Percentiles rank a stretch among this genome's conserved stretches.
Conservation (phyloP, 2,113 vertebrate genomes). For the Albula glossodonta region DNA sequence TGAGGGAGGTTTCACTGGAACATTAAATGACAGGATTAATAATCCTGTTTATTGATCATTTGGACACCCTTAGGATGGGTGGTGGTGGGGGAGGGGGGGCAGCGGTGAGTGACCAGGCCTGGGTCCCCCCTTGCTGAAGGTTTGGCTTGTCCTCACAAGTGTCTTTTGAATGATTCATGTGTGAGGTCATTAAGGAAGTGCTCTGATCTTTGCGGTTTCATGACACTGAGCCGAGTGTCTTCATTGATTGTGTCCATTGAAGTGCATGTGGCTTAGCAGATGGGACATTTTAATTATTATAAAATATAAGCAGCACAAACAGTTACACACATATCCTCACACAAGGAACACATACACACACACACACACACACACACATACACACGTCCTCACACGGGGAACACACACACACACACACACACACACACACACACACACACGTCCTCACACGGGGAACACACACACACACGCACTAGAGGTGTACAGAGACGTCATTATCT, state of each 20-base stretch:
- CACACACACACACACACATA: too few species aligned
- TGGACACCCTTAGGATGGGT: slow-evolving; percentile 13
- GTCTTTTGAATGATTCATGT: slow-evolving; percentile 46
- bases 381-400: not conserved
- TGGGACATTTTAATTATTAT: slow-evolving; percentile 51
- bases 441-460: not conserved
- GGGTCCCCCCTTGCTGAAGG: not conserved
- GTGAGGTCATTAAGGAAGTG: slow-evolving; percentile 46
- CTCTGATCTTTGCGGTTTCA: slow-evolving; percentile 47
- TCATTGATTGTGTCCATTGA: slow-evolving; percentile 55
- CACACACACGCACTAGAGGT: not conserved
- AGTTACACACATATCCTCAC: slow-evolving; percentile 39
- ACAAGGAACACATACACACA: not conserved
- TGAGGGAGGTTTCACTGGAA: slow-evolving; percentile 33
- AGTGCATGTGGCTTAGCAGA: slow-evolving; percentile 49
- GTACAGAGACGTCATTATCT: too few species aligned
- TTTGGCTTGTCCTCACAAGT: slow-evolving; percentile 43
- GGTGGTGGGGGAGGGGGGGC: too few species aligned
- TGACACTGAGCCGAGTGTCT: slow-evolving; percentile 53
- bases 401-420: not conserved
- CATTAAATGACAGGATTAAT: slow-evolving; percentile 47
- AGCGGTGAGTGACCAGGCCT: too few species aligned
- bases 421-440: not conserved
- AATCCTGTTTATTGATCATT: slow-evolving; percentile 32
- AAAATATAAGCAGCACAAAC: slow-evolving; percentile 31